A percentile compares a stretch with the other conserved stretches of the same genome.
phyloP scores from a whole-genome alignment of 2,888 invertebrate species.

The Rotaria macrura region DNA sequence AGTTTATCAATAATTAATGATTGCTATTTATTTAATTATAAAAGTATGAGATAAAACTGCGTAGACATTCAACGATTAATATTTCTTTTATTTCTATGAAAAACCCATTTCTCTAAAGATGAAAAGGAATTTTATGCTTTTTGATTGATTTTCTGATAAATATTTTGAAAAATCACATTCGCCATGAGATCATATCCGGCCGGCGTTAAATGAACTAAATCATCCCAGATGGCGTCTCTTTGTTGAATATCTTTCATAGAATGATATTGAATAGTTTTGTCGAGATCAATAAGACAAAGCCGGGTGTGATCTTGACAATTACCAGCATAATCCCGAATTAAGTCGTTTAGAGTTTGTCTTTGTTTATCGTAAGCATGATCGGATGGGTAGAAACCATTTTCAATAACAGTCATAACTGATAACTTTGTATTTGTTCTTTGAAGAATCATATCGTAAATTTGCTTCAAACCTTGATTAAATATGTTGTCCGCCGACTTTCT shows the following conservation, averaged over 20 bases:
- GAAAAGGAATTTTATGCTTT: conserved; percentile 56
- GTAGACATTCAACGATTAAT: no score
- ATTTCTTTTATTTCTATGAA: no score
- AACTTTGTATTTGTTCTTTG: neutral
- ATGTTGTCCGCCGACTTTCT: neutral
- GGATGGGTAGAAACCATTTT: neutral
- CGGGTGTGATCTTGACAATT: neutral
- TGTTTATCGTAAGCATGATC: neutral
- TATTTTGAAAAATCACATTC: neutral
- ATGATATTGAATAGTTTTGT: neutral
- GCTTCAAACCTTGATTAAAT: neutral
- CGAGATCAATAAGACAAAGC: neutral
- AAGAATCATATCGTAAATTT: neutral
- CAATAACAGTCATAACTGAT: neutral
- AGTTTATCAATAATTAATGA: no score
- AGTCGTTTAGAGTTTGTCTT: neutral
- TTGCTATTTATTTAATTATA: no score
- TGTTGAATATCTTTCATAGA: neutral
- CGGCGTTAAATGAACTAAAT: neutral
- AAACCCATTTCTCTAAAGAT: no score
- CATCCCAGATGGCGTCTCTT: neutral
- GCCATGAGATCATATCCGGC: neutral
- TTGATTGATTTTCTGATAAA: neutral
- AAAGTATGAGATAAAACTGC: no score
- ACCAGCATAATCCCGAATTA: neutral